Percentiles rank a stretch among this genome's conserved stretches.
Evolutionary conservation across 30 jellyfish, hydroid and myxozoan species (phyloP).

Genomic region (Pseudorhiza aurosa): DNA sequence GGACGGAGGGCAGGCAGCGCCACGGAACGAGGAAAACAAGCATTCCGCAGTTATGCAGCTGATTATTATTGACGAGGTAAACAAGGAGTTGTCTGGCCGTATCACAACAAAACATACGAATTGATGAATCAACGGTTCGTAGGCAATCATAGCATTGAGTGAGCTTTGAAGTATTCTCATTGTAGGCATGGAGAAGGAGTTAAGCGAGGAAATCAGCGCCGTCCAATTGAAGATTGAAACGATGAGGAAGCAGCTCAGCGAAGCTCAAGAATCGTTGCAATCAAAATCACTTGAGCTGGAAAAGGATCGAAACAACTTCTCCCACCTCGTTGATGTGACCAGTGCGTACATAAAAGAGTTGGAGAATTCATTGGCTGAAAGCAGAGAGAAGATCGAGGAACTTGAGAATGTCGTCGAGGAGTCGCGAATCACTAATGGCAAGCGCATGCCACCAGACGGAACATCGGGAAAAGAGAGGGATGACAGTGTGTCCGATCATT

Average conservation of each 20-base stretch:
- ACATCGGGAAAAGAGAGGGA: constrained; percentile 68
- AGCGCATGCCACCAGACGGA: constrained; percentile 94
- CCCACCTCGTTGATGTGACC: constrained; percentile 95
- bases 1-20: too few relatives aligned
- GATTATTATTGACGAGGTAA: too few relatives aligned
- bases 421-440: constrained; percentile 38
- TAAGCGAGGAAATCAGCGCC: constrained; percentile 9
- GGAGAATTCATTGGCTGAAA: constrained; percentile 82
- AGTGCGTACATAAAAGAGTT: constrained; percentile 92
- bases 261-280: constrained; percentile 75
- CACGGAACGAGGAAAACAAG: too few relatives aligned
- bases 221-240: constrained; percentile 59
- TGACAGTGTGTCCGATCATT: constrained; percentile 60
- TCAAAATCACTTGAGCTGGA: constrained; percentile 89
- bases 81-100: too few relatives aligned
- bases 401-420: constrained; percentile 75
- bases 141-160: too few relatives aligned
- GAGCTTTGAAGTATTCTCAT: neutral
- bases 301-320: constrained; percentile 85
- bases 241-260: constrained; percentile 75
- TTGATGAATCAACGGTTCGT: too few relatives aligned
- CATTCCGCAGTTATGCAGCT: too few relatives aligned
- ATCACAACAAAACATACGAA: too few relatives aligned
- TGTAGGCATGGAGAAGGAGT: constrained; percentile 49
- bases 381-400: constrained; percentile 78